Evolutionary conservation across 1,140 invertebrate genomes (phyloP).

Genomic region (Papilio aristodemus): DNA sequence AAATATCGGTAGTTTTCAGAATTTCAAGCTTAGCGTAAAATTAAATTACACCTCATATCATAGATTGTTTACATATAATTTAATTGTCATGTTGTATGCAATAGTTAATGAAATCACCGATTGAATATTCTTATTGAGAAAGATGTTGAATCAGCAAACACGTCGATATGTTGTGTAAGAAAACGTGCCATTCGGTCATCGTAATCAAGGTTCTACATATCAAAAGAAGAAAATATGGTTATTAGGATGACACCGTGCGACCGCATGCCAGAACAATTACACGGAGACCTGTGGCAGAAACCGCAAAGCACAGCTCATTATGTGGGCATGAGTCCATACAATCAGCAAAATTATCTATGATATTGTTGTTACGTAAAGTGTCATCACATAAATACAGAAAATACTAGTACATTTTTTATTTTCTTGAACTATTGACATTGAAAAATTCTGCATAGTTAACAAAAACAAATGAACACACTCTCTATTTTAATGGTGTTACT

Average conservation of each 20-base stretch:
- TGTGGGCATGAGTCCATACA: constrained; percentile 15
- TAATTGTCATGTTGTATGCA: constrained; percentile 9
- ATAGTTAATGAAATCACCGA: constrained; percentile 40
- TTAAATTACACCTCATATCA: neutral
- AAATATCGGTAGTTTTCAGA: neutral
- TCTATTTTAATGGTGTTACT: no score
- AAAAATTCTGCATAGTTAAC: no score
- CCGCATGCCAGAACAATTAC: constrained; percentile 74
- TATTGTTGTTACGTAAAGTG: constrained; percentile 5
- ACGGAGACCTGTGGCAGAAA: constrained; percentile 58
- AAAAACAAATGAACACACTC: no score
- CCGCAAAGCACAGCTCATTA: constrained; percentile 48
- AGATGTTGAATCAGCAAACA: constrained; percentile 51
- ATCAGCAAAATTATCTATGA: constrained; percentile 9
- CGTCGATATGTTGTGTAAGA: constrained; percentile 49
- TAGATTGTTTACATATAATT: constrained; percentile 2
- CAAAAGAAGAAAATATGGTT: constrained; percentile 63
- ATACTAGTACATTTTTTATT: no score
- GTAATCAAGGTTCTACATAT: constrained; percentile 61
- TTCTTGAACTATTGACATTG: no score
- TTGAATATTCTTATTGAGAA: constrained; percentile 46
- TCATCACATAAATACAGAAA: neutral
- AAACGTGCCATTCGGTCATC: constrained; percentile 54
- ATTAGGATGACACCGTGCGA: constrained; percentile 65
- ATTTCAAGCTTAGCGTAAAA: neutral